These are phyloP conservation scores for Diorhabda elongata DNA, from an alignment of 1,140 invertebrate genomes.

Conservation along the genomic window DNA sequence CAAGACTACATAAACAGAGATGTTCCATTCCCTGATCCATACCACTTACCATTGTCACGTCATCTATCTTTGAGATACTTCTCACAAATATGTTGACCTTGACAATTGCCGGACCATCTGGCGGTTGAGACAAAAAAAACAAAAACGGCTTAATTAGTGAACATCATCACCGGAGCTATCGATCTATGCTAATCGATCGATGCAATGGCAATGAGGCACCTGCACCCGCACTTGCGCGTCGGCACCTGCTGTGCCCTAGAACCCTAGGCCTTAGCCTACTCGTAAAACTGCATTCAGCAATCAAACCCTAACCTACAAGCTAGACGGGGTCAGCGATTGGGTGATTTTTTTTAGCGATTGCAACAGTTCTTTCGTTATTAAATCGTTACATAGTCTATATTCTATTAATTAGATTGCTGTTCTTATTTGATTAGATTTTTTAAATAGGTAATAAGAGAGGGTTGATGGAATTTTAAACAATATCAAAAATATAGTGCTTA, in stretches of 20 bases:
- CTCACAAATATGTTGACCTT: constrained; percentile 95
- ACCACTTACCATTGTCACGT: constrained; percentile 94
- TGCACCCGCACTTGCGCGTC: constrained; percentile 33
- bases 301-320: constrained; percentile 40
- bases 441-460: too few species aligned
- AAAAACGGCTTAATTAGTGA: constrained; percentile 40
- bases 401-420: too few species aligned
- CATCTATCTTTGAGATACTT: constrained; percentile 98
- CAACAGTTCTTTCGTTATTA: too few species aligned
- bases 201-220: constrained; percentile 41
- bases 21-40: constrained; percentile 40
- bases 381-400: too few species aligned
- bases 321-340: constrained; percentile 31
- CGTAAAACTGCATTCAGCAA: constrained; percentile 38
- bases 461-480: too few species aligned
- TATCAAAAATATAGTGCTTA: too few species aligned
- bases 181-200: constrained; percentile 25
- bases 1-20: constrained; percentile 43
- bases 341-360: background rate
- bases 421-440: too few species aligned
- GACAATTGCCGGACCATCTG: constrained; percentile 87
- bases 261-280: constrained; percentile 21
- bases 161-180: constrained; percentile 30
- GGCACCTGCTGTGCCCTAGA: constrained; percentile 15
- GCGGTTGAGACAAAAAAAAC: constrained; percentile 42